These are phyloP conservation scores for Fratercula arctica DNA, from an alignment of 2,797 vertebrate species.

Conservation along the genomic window DNA sequence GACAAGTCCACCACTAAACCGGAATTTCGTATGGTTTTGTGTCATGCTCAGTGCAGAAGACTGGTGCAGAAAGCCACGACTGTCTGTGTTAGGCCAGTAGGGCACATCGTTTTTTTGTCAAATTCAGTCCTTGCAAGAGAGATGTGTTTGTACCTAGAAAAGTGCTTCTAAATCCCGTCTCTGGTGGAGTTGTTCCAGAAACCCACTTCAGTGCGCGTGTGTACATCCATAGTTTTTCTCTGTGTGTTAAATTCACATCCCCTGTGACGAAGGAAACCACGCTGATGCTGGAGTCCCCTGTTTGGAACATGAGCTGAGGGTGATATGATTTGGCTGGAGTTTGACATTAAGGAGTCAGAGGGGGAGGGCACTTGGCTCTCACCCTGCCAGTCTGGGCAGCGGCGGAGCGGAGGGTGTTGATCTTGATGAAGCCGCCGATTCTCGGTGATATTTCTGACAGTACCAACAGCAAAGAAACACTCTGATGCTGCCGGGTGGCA, in stretches of 20 bases:
- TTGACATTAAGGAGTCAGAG: background rate
- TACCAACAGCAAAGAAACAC: fast-evolving
- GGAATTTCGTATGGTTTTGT: fast-evolving
- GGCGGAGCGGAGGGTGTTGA: background rate
- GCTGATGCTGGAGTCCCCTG: background rate
- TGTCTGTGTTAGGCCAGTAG: fast-evolving
- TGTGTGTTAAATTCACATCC: fast-evolving
- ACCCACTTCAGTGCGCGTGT: fast-evolving
- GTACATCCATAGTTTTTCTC: fast-evolving
- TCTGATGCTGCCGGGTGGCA: background rate
- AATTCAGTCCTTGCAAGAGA: background rate
- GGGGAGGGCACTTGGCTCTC: constrained; percentile 33
- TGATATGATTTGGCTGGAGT: background rate
- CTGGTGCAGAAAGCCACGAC: fast-evolving
- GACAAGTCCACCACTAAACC: background rate
- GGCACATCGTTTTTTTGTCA: no score
- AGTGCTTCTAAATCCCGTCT: background rate
- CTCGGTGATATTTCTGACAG: background rate
- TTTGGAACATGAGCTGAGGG: background rate
- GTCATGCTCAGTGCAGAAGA: fast-evolving
- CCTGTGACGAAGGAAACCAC: fast-evolving
- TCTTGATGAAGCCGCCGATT: background rate
- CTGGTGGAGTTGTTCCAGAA: background rate
- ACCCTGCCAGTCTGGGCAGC: constrained; percentile 22
- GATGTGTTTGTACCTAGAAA: background rate